These are phyloP conservation scores for Apeira syringaria DNA, from an alignment of 2,888 invertebrate genomes.

Conservation along the genomic window DNA sequence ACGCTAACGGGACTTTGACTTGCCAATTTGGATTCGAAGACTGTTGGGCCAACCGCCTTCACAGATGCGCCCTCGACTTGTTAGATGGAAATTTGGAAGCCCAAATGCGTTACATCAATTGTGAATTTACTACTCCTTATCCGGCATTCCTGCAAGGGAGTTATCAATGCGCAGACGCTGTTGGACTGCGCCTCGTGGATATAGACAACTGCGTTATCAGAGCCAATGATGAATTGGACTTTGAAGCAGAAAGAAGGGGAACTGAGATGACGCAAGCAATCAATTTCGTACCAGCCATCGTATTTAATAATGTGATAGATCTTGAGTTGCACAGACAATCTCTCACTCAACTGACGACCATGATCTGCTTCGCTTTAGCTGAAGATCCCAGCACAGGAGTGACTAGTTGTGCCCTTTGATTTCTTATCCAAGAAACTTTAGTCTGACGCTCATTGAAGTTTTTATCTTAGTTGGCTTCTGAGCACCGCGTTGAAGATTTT, in stretches of 20 bases:
- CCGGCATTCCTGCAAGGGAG: slow-evolving; percentile 46
- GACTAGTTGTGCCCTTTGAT: slow-evolving; percentile 45
- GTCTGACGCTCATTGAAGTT: slow-evolving; percentile 45
- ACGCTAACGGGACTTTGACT: slow-evolving; percentile 40
- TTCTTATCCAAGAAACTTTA: slow-evolving; percentile 27
- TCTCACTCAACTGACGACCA: slow-evolving; percentile 38
- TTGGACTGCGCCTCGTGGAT: slow-evolving; percentile 52
- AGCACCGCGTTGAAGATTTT: slow-evolving; percentile 40
- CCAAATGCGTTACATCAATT: slow-evolving; percentile 62
- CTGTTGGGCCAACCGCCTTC: slow-evolving; percentile 70
- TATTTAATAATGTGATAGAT: slow-evolving; percentile 53
- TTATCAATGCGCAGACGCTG: slow-evolving; percentile 53
- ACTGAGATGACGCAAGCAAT: slow-evolving; percentile 44
- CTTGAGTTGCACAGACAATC: slow-evolving; percentile 38
- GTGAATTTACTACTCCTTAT: slow-evolving; percentile 57
- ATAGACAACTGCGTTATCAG: slow-evolving; percentile 58
- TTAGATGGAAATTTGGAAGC: slow-evolving; percentile 53
- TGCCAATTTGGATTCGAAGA: slow-evolving; percentile 61
- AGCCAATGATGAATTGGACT: slow-evolving; percentile 51
- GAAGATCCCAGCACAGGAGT: slow-evolving; percentile 51
- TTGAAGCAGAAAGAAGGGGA: slow-evolving; percentile 47
- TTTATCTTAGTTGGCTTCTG: slow-evolving; percentile 50
- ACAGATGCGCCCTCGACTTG: slow-evolving; percentile 61
- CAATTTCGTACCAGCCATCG: slow-evolving; percentile 60
- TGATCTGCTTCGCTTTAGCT: slow-evolving; percentile 61